These are phyloP conservation scores for Falcunculus frontatus DNA, from an alignment of 2,113 vertebrate genomes.

Conservation along the genomic window DNA sequence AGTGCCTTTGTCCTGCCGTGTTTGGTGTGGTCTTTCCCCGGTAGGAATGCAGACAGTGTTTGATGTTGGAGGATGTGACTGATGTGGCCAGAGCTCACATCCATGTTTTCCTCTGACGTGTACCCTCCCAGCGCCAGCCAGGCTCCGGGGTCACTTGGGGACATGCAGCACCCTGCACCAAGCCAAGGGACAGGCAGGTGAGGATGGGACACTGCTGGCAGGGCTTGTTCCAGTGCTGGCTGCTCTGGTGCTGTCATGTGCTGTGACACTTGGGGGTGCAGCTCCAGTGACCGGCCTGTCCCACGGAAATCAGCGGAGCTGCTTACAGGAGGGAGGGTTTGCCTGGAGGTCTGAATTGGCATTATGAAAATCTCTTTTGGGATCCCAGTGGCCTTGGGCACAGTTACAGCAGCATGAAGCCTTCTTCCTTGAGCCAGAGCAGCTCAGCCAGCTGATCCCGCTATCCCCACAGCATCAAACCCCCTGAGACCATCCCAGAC, in stretches of 20 bases:
- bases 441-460: not conserved
- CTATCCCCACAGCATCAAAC: not conserved
- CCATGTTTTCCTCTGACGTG: not conserved
- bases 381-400: not conserved
- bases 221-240: not conserved
- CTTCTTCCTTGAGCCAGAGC: not conserved
- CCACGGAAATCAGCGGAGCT: not conserved
- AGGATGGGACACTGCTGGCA: not conserved
- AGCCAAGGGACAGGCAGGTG: not conserved
- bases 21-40: not conserved
- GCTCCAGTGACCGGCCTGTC: not conserved
- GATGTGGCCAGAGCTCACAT: not conserved
- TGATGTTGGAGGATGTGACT: not conserved
- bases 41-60: not conserved
- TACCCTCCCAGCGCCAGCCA: not conserved
- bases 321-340: not conserved
- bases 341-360: not conserved
- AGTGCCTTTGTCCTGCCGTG: rapidly evolving
- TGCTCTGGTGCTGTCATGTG: not conserved
- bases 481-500: not conserved
- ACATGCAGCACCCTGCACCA: not conserved
- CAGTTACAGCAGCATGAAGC: not conserved
- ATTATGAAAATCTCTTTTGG: not conserved
- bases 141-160: not conserved
- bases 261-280: not conserved